Percentiles rank a stretch among this genome's conserved stretches.
phyloP scores from a whole-genome alignment of 2,113 vertebrate species.

The Girardinichthys multiradiatus region DNA sequence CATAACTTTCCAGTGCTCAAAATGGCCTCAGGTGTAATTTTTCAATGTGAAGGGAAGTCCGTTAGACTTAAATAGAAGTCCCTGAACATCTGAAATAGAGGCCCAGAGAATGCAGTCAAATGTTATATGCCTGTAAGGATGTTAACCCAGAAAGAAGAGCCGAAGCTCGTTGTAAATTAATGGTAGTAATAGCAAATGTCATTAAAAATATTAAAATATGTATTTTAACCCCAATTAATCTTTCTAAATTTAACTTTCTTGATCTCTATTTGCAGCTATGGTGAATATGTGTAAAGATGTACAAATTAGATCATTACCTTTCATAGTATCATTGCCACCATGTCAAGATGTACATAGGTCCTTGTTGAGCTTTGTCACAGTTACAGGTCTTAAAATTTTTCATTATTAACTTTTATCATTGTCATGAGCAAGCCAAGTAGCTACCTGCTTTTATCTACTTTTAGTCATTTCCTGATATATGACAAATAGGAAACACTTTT shows the following conservation, averaged over 20 bases:
- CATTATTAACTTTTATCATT: no score
- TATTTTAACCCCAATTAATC: neutral
- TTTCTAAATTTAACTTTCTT: neutral
- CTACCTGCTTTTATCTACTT: no score
- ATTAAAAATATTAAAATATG: neutral
- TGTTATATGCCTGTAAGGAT: neutral
- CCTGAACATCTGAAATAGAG: neutral
- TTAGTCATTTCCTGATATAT: no score
- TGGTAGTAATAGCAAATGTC: neutral
- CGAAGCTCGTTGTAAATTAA: neutral
- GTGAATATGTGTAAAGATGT: no score
- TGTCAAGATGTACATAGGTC: no score
- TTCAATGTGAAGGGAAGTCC: neutral
- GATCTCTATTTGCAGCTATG: no score
- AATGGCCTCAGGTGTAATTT: neutral
- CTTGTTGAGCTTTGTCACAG: no score
- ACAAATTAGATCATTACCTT: no score
- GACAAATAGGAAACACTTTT: no score
- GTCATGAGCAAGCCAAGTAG: no score
- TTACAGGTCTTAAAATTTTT: no score
- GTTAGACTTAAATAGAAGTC: conserved; percentile 10
- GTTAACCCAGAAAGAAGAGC: neutral
- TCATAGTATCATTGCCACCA: no score
- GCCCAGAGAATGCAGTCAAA: neutral
- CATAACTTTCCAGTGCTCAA: neutral